Evolutionary conservation across 2,113 vertebrate genomes (phyloP).

Genomic region (Suricata suricatta): DNA sequence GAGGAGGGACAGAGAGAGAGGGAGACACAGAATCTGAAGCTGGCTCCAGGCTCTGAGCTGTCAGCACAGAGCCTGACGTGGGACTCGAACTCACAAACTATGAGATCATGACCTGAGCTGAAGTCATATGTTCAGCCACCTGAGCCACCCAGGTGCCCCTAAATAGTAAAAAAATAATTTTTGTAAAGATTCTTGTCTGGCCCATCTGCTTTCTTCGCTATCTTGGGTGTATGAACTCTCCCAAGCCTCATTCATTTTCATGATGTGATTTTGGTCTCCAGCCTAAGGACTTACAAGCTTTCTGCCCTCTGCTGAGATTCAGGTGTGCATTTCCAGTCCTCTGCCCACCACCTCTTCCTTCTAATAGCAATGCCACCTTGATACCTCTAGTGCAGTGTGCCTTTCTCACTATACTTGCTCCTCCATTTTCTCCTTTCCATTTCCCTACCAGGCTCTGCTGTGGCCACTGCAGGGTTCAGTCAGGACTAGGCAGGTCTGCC

Average conservation of each 20-base stretch:
- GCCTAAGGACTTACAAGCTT: neutral
- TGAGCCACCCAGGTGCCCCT: too few species aligned
- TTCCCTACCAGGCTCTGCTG: neutral
- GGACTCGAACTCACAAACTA: too few species aligned
- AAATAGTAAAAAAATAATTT: neutral
- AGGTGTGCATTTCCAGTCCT: neutral
- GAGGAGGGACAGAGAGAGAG: too few species aligned
- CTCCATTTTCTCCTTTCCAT: neutral
- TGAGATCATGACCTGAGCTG: too few species aligned
- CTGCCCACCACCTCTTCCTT: neutral
- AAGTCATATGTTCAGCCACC: too few species aligned
- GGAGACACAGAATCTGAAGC: too few species aligned
- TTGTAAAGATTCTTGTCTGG: neutral
- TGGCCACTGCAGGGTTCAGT: neutral
- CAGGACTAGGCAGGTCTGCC: neutral
- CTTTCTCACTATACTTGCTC: neutral
- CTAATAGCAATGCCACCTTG: neutral
- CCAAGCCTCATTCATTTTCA: neutral
- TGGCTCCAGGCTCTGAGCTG: too few species aligned
- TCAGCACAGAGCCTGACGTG: too few species aligned
- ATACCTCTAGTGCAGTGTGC: neutral
- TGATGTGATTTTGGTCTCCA: neutral
- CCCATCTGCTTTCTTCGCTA: neutral
- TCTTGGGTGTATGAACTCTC: neutral
- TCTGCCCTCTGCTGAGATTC: neutral